Percentiles rank a stretch among this genome's conserved stretches.
These are phyloP conservation scores for Cyclina sinensis DNA, from an alignment of 1,140 invertebrate genomes.

Conservation along the genomic window DNA sequence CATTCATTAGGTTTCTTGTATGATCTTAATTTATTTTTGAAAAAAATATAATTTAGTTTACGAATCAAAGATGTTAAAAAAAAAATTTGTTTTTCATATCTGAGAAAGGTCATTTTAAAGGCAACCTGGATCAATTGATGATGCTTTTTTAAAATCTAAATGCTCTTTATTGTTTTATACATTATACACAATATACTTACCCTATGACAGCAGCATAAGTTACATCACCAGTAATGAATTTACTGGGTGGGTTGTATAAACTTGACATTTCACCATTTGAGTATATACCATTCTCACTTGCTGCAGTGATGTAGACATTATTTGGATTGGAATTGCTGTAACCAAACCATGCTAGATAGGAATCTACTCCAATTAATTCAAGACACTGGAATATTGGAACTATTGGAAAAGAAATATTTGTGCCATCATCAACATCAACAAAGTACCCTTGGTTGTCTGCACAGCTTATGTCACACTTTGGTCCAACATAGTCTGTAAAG, in stretches of 20 bases:
- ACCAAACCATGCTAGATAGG: conserved; percentile 77
- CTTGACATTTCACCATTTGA: background rate
- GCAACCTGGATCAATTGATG: too few relatives aligned
- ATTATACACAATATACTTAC: too few relatives aligned
- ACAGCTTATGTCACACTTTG: conserved; percentile 79
- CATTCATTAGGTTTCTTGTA: too few relatives aligned
- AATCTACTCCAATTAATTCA: conserved; percentile 39
- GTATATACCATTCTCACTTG: conserved; percentile 73
- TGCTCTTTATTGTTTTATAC: too few relatives aligned
- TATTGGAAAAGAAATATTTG: conserved; percentile 58
- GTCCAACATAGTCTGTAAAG: conserved; percentile 78
- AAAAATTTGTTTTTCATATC: too few relatives aligned
- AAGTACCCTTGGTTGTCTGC: conserved; percentile 75
- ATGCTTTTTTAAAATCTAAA: too few relatives aligned
- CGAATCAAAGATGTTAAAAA: too few relatives aligned
- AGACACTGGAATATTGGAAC: conserved; percentile 73
- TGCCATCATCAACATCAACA: conserved; percentile 72
- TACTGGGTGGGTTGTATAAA: conserved; percentile 63
- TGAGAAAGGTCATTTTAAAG: too few relatives aligned
- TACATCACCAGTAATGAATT: conserved; percentile 71
- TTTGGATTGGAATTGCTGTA: conserved; percentile 78
- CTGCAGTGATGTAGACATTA: conserved; percentile 76
- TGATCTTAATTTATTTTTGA: too few relatives aligned
- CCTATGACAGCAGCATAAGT: conserved; percentile 71
- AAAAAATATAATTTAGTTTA: too few relatives aligned